Percentiles rank a stretch among this genome's conserved stretches.
Evolutionary conservation across 1,140 invertebrate genomes (phyloP).

Genomic region (Zaprionus kolodkinae): DNA sequence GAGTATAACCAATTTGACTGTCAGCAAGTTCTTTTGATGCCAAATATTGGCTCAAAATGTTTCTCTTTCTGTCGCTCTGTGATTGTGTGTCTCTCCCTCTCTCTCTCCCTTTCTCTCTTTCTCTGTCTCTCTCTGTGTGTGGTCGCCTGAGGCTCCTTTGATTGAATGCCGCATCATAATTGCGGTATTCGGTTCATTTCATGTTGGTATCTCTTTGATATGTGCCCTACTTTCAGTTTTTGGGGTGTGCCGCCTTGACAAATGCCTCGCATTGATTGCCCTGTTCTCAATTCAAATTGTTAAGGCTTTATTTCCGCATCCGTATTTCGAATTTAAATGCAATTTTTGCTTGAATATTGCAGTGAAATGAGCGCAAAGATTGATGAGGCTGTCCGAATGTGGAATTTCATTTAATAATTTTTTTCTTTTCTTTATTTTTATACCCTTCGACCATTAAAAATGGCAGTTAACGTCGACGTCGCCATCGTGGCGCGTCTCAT

Average conservation of each 20-base stretch:
- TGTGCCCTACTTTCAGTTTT: constrained; percentile 29
- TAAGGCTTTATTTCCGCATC: constrained; percentile 11
- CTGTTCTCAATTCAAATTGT: constrained; percentile 25
- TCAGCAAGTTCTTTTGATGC: constrained; percentile 59
- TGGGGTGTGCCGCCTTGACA: constrained; percentile 41
- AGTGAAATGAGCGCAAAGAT: neutral
- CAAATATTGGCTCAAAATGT: constrained; percentile 44
- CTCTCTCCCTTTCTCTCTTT: neutral
- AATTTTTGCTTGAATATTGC: neutral
- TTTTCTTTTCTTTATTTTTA: neutral
- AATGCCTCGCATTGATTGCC: constrained; percentile 64
- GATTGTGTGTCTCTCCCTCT: constrained; percentile 13
- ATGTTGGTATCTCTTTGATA: constrained; percentile 54
- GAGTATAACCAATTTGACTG: constrained; percentile 70
- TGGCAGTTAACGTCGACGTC: no score
- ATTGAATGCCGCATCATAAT: constrained; percentile 75
- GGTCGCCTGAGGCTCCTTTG: constrained; percentile 50
- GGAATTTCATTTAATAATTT: neutral
- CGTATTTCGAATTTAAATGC: constrained; percentile 9
- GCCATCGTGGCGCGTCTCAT: no score
- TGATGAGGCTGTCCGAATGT: neutral
- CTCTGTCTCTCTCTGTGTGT: constrained; percentile 21
- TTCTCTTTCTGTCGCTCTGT: constrained; percentile 15
- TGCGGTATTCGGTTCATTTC: constrained; percentile 64
- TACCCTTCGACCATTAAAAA: no score